Evolutionary conservation across 2,888 invertebrate species (phyloP).

Genomic region (Drosophila paramelanica): DNA sequence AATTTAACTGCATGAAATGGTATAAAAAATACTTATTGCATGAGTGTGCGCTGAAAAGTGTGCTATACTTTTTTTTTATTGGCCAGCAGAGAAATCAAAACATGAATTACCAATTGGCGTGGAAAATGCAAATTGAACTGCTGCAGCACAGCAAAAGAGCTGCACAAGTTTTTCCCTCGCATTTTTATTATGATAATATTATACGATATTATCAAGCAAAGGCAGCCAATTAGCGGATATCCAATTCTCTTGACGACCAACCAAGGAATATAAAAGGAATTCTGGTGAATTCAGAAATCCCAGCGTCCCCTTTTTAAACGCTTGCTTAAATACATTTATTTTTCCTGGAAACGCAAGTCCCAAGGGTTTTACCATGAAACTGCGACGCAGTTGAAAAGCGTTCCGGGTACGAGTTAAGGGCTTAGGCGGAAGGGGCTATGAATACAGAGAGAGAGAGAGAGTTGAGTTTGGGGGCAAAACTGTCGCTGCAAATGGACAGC

Average conservation of each 20-base stretch:
- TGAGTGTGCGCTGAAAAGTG: slow-evolving; percentile 30
- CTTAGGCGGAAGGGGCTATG: not conserved
- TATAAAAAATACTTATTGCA: slow-evolving; percentile 12
- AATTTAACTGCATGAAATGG: slow-evolving; percentile 2
- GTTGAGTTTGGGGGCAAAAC: not conserved
- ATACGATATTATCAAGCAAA: not conserved
- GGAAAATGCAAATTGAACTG: slow-evolving; percentile 12
- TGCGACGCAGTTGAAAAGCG: slow-evolving; percentile 44
- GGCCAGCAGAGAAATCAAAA: slow-evolving; percentile 39
- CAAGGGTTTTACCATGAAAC: slow-evolving; percentile 22
- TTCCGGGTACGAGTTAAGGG: slow-evolving; percentile 21
- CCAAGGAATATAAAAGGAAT: slow-evolving; percentile 2
- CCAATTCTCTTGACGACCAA: not conserved
- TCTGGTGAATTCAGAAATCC: slow-evolving; percentile 1
- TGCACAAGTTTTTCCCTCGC: not conserved
- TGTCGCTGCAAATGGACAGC: slow-evolving; percentile 51
- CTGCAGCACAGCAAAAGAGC: not conserved
- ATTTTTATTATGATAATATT: not conserved
- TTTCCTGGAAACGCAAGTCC: slow-evolving; percentile 15
- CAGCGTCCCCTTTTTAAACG: not conserved
- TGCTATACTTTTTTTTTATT: slow-evolving; percentile 38
- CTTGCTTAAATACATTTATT: not conserved
- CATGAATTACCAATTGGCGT: not conserved
- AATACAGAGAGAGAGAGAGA: not conserved
- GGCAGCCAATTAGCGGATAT: slow-evolving; percentile 17